Conservation (phyloP, 2,888 invertebrate species). For the Globia sparganii region DNA sequence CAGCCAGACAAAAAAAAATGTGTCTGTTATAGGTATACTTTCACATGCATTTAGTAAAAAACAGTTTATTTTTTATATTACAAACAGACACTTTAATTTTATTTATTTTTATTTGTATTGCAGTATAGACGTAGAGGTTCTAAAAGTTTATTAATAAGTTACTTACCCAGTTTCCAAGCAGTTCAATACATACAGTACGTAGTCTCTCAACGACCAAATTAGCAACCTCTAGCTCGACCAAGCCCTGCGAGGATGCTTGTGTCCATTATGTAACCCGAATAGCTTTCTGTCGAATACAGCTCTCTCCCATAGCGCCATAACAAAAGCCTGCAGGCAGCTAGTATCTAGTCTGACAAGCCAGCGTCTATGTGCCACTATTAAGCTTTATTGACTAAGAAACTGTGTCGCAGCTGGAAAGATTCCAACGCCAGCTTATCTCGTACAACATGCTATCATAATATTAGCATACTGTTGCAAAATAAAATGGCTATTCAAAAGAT, state of each 20-base stretch:
- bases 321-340: conserved; percentile 50
- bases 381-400: conserved; percentile 58
- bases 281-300: conserved; percentile 52
- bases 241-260: conserved; percentile 23
- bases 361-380: conserved; percentile 53
- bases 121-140: too few relatives aligned
- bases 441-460: conserved; percentile 42
- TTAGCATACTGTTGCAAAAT: conserved; percentile 39
- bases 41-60: too few relatives aligned
- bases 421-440: conserved; percentile 54
- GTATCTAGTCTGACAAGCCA: conserved; percentile 40
- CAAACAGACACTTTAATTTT: too few relatives aligned
- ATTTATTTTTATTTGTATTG: too few relatives aligned
- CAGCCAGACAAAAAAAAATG: too few relatives aligned
- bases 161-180: not conserved
- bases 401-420: conserved; percentile 56
- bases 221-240: not conserved
- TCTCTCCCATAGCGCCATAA: conserved; percentile 50
- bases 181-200: not conserved
- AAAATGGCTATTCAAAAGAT: conserved; percentile 27
- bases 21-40: too few relatives aligned
- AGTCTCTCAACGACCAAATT: conserved; percentile 23
- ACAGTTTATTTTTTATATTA: too few relatives aligned
- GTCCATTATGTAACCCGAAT: conserved; percentile 34
- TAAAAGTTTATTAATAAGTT: not conserved